Conservation (phyloP, 2,888 invertebrate genomes). For the Sylvicola cinctus region DNA sequence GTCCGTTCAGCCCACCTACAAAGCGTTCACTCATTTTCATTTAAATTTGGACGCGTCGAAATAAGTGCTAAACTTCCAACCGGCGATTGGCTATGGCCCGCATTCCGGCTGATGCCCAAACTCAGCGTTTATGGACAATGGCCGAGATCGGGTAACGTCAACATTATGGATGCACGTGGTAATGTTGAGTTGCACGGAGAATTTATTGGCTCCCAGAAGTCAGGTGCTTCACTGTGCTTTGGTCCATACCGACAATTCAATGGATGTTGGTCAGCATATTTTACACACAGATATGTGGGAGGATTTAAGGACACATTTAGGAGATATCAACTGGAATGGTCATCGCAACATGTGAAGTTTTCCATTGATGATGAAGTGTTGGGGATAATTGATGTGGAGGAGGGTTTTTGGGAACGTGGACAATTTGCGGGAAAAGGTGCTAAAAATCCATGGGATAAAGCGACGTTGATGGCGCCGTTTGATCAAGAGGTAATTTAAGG, state of each 20-base stretch:
- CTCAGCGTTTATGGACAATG: conserved; percentile 18
- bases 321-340: conserved; percentile 45
- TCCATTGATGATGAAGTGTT: conserved; percentile 29
- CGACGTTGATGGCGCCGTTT: conserved; percentile 41
- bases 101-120: conserved; percentile 12
- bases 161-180: conserved; percentile 22
- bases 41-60: conserved; percentile 18
- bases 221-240: too few species aligned
- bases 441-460: conserved; percentile 33
- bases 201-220: conserved; percentile 4
- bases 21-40: conserved; percentile 15
- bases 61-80: conserved; percentile 19
- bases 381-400: conserved; percentile 28
- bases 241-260: too few species aligned
- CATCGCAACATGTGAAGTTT: conserved; percentile 19
- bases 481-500: conserved; percentile 39
- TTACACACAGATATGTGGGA: too few species aligned
- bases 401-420: conserved; percentile 45
- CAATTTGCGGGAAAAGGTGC: conserved; percentile 23
- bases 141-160: conserved; percentile 24
- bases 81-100: conserved; percentile 16
- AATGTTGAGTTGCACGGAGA: conserved; percentile 10
- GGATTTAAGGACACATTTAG: conserved; percentile 38
- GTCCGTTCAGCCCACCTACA: conserved; percentile 24
- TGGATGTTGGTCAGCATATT: too few species aligned